phyloP scores from a whole-genome alignment of 2,797 vertebrate genomes.

The Gambelia wislizenii region DNA sequence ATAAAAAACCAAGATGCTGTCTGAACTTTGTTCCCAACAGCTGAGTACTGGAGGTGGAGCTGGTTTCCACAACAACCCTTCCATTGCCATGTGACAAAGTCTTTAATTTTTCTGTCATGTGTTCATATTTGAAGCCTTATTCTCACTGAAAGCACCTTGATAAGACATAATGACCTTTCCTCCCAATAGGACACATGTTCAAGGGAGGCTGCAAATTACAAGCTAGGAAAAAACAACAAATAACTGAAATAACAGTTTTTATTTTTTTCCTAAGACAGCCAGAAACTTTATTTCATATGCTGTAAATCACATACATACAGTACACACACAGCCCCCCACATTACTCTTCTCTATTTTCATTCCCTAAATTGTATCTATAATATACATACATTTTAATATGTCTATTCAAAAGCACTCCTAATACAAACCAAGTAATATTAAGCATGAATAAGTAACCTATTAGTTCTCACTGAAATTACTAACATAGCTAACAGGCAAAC shows the following conservation, averaged over 20 bases:
- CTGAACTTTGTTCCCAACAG: conserved; percentile 31
- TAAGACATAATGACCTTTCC: neutral
- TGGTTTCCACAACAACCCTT: conserved; percentile 48
- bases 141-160: conserved; percentile 31
- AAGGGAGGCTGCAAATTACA: neutral
- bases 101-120: neutral
- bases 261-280: neutral
- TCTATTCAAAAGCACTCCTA: neutral
- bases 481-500: neutral
- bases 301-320: neutral
- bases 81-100: conserved; percentile 1
- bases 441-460: neutral
- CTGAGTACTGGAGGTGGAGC: neutral
- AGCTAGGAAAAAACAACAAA: neutral
- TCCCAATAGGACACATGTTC: neutral
- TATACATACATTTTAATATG: neutral
- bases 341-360: neutral
- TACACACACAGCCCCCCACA: neutral
- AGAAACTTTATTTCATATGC: neutral
- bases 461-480: neutral
- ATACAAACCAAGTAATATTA: neutral
- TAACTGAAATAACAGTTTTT: neutral
- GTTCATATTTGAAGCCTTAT: conserved; percentile 23
- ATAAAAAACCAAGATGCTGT: conserved; percentile 30
- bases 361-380: neutral